Conservation (phyloP, 2,888 invertebrate species). For the Tetanocera ferruginea region DNA sequence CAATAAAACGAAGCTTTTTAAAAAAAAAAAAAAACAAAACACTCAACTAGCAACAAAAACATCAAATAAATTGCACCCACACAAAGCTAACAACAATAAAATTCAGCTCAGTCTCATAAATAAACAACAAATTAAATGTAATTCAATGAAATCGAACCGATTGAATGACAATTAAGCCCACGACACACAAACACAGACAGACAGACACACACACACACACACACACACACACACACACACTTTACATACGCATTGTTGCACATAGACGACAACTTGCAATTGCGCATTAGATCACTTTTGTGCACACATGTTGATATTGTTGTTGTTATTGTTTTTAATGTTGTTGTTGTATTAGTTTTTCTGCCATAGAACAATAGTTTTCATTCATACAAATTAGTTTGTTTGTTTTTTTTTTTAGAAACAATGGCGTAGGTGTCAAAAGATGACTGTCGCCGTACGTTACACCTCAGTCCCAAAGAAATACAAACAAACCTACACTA, state of each 20-base stretch:
- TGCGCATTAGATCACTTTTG: neutral
- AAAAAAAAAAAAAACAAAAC: too few species aligned
- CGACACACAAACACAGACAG: conserved; percentile 4
- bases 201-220: neutral
- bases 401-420: neutral
- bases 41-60: neutral
- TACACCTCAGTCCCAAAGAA: neutral
- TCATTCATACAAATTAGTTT: neutral
- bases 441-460: neutral
- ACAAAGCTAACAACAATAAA: neutral
- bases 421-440: neutral
- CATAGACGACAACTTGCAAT: neutral
- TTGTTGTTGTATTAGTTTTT: neutral
- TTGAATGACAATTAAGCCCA: conserved; percentile 30
- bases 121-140: conserved; percentile 23
- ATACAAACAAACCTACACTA: too few species aligned
- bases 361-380: neutral
- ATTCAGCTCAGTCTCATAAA: neutral
- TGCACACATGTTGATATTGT: neutral
- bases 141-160: conserved; percentile 32
- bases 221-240: neutral
- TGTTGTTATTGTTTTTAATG: neutral
- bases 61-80: conserved; percentile 12
- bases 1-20: too few species aligned
- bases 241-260: neutral